These are phyloP conservation scores for crab-eating macaque (Macaca fascicularis) DNA, from an alignment of 2,113 vertebrate genomes.

Conservation along the genomic window T2T-MFA8v1.1 NC_088379.1:111403501-111404000, in stretches of 20 bases:
- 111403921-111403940: not conserved
- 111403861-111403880: not conserved
- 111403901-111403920: not conserved
- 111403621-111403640: slow-evolving; percentile 22
- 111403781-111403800: not conserved
- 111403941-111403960: not conserved
- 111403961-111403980: not conserved
- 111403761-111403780: not conserved
- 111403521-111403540: not conserved
- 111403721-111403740: not conserved
- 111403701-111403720: slow-evolving; percentile 5
- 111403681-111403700: not conserved
- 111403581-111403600: not conserved
- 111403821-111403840: slow-evolving; percentile 1
- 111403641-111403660: not conserved
- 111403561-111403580: slow-evolving; percentile 9
- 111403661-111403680: not conserved
- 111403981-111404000: not conserved
- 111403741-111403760: slow-evolving; percentile 7
- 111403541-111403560: not conserved
- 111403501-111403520: slow-evolving; percentile 31
- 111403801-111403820: not conserved
- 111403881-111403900: not conserved
- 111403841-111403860: not conserved
- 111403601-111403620: slow-evolving; percentile 1